phyloP scores from a whole-genome alignment of 2,888 invertebrate genomes.

The Agonopterix heracliana region DNA sequence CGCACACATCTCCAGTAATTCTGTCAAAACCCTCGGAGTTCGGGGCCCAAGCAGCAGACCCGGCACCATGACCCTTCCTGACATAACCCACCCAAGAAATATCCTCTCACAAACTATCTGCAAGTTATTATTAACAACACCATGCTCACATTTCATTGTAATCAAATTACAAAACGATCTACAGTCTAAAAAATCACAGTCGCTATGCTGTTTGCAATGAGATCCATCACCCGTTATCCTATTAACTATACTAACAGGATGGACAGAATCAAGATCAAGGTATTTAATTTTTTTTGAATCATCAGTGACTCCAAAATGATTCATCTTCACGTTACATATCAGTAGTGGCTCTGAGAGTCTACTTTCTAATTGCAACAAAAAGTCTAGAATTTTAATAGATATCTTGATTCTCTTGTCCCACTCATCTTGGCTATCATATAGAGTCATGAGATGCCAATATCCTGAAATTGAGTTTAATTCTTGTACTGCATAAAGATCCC shows the following conservation, averaged over 20 bases:
- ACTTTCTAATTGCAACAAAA: slow-evolving; percentile 75
- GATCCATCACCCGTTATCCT: slow-evolving; percentile 59
- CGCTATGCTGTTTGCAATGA: slow-evolving; percentile 74
- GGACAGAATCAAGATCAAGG: slow-evolving; percentile 79
- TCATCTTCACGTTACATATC: slow-evolving; percentile 81
- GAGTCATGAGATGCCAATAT: slow-evolving; percentile 64
- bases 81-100: slow-evolving; percentile 79
- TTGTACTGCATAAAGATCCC: slow-evolving; percentile 80
- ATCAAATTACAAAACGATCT: slow-evolving; percentile 75
- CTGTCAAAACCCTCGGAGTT: slow-evolving; percentile 74
- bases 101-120: slow-evolving; percentile 81
- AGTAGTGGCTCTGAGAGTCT: slow-evolving; percentile 77
- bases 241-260: slow-evolving; percentile 72
- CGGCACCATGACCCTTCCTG: slow-evolving; percentile 76
- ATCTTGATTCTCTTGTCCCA: slow-evolving; percentile 76
- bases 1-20: slow-evolving; percentile 76
- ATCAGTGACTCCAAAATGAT: slow-evolving; percentile 78
- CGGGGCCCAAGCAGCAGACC: slow-evolving; percentile 77
- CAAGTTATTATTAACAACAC: slow-evolving; percentile 79
- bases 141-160: slow-evolving; percentile 68
- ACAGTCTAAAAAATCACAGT: slow-evolving; percentile 82
- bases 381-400: slow-evolving; percentile 77
- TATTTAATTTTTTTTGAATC: slow-evolving; percentile 74
- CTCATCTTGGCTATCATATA: slow-evolving; percentile 70
- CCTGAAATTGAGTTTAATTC: slow-evolving; percentile 75